Percentiles rank a stretch among this genome's conserved stretches.
phyloP scores from a whole-genome alignment of 1,140 invertebrate genomes.

The Drosophila mayri region DNA sequence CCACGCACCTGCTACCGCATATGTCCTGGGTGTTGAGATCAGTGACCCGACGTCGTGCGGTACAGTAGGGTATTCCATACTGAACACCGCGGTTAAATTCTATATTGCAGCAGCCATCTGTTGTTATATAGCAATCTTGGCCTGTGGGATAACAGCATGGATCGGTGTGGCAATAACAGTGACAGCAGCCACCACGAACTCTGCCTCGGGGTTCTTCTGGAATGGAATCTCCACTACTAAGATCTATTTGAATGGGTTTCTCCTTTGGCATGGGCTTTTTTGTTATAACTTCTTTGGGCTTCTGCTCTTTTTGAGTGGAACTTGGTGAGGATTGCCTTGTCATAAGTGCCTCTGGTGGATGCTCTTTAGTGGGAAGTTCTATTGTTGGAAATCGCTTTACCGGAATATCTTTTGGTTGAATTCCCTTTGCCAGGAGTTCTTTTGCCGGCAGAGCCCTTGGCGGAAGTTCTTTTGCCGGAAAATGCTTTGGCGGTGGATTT shows the following conservation, averaged over 20 bases:
- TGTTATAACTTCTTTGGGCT: background rate
- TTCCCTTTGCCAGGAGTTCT: background rate
- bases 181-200: conserved; percentile 10
- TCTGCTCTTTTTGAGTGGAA: background rate
- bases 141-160: too few species aligned
- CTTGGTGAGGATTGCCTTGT: too few species aligned
- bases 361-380: background rate
- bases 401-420: background rate
- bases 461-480: background rate
- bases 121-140: background rate
- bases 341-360: background rate
- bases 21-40: conserved; percentile 41
- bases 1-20: conserved; percentile 1
- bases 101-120: background rate
- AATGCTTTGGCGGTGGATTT: background rate
- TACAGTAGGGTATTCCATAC: conserved; percentile 1
- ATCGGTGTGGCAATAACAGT: background rate
- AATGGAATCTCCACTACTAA: background rate
- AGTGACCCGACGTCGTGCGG: conserved; percentile 1
- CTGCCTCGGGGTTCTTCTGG: background rate
- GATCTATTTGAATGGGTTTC: background rate
- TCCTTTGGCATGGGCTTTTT: background rate
- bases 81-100: background rate
- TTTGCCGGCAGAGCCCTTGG: background rate
- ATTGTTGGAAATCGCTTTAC: background rate